A percentile compares a stretch with the other conserved stretches of the same genome.
phyloP scores from a whole-genome alignment of 2,113 vertebrate species.

The Ciconia boyciana region DNA sequence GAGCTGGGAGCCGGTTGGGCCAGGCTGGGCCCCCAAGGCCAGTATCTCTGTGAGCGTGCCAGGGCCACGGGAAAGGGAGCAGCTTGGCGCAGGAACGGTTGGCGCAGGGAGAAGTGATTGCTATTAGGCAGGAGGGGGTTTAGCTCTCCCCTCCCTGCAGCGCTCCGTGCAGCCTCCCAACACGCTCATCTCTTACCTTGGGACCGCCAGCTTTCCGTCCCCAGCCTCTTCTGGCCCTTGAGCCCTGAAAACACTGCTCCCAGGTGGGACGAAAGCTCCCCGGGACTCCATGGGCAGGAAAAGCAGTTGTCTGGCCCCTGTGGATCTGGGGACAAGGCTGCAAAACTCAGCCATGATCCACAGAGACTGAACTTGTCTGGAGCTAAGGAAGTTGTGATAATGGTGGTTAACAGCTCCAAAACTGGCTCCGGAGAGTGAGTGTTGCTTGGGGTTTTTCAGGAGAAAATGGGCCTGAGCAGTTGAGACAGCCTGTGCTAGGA shows the following conservation, averaged over 20 bases:
- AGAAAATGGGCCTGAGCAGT: neutral
- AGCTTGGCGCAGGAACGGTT: neutral
- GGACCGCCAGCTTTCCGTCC: accelerated
- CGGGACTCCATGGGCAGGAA: accelerated
- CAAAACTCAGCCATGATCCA: neutral
- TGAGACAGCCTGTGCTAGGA: neutral
- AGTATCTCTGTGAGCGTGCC: constrained; percentile 12
- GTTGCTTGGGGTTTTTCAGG: neutral
- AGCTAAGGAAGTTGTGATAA: neutral
- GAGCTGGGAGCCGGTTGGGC: constrained; percentile 44
- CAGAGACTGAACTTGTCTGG: neutral
- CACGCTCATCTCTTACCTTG: neutral
- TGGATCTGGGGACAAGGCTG: neutral
- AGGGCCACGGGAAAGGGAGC: neutral
- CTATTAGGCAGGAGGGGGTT: neutral
- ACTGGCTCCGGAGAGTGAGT: neutral
- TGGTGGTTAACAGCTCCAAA: neutral
- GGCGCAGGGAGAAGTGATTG: neutral
- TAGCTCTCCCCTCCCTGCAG: neutral
- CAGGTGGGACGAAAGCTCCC: neutral
- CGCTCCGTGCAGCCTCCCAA: neutral
- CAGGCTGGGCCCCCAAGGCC: constrained; percentile 4
- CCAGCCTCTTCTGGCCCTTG: neutral
- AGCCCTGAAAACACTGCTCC: neutral
- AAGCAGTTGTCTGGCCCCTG: neutral